phyloP scores from a whole-genome alignment of 2,113 vertebrate genomes.

The Brachypodius melanocephalos region DNA sequence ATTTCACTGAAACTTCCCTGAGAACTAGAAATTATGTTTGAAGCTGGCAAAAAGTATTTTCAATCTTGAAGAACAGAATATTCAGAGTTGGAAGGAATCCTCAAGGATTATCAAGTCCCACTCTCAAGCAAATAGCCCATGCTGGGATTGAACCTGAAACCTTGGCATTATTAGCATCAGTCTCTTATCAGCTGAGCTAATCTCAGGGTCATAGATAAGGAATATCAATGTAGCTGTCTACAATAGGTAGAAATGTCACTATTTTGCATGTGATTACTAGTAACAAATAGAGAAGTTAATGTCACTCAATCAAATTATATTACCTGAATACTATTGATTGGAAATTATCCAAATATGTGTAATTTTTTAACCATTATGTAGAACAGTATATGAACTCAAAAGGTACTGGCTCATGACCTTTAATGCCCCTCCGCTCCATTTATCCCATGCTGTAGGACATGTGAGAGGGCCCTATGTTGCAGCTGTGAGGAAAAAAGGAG shows the following conservation, averaged over 20 bases:
- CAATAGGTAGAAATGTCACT: background rate
- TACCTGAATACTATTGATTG: background rate
- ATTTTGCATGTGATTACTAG: background rate
- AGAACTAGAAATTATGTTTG: background rate
- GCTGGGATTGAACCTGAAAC: background rate
- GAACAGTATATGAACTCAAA: background rate
- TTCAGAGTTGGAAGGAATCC: background rate
- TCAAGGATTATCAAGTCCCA: background rate
- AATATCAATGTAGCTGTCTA: background rate
- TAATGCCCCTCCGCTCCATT: background rate
- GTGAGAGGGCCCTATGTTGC: background rate
- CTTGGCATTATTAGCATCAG: background rate
- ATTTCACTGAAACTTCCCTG: background rate
- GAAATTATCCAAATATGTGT: background rate
- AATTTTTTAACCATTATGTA: background rate
- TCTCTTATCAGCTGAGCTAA: background rate
- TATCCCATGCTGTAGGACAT: background rate
- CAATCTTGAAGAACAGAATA: background rate
- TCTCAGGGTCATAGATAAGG: background rate
- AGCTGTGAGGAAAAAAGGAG: background rate
- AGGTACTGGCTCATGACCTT: background rate
- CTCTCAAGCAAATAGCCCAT: background rate
- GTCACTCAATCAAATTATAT: background rate
- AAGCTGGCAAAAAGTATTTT: background rate
- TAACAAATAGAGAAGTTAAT: background rate